phyloP scores from a whole-genome alignment of 2,113 vertebrate species.

The Tor tambroides region DNA sequence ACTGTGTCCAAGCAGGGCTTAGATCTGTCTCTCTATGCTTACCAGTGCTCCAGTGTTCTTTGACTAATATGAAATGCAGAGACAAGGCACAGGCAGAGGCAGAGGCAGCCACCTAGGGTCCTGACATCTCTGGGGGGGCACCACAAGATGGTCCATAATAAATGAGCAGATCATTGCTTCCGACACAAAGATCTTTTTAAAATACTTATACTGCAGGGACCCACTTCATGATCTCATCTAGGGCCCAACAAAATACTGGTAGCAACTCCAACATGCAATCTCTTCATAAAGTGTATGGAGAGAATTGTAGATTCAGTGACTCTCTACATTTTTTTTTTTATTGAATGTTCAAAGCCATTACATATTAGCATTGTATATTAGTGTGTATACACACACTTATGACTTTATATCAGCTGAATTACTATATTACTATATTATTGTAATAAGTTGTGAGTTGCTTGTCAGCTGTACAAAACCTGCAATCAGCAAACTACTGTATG shows the following conservation, averaged over 20 bases:
- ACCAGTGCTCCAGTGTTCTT: slow-evolving; percentile 5
- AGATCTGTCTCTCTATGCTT: slow-evolving; percentile 2
- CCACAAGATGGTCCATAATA: not conserved
- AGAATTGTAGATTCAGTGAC: no score
- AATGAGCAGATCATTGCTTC: not conserved
- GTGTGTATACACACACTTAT: not conserved
- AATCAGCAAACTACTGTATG: no score
- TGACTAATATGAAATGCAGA: slow-evolving; percentile 20
- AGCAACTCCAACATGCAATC: not conserved
- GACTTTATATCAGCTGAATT: not conserved
- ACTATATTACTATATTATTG: not conserved
- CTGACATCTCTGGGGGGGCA: not conserved
- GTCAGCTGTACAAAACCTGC: no score
- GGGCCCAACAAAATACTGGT: not conserved
- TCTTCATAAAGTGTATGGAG: not conserved
- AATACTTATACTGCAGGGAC: not conserved
- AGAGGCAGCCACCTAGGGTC: not conserved
- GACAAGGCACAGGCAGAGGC: no score
- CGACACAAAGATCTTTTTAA: not conserved
- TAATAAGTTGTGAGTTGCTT: no score
- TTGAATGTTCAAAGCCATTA: not conserved
- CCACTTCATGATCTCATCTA: not conserved
- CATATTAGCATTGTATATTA: not conserved
- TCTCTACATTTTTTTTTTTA: no score
- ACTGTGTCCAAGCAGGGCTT: slow-evolving; percentile 35